phyloP scores from a whole-genome alignment of 2,888 invertebrate species.

The Macrophya alboannulata region DNA sequence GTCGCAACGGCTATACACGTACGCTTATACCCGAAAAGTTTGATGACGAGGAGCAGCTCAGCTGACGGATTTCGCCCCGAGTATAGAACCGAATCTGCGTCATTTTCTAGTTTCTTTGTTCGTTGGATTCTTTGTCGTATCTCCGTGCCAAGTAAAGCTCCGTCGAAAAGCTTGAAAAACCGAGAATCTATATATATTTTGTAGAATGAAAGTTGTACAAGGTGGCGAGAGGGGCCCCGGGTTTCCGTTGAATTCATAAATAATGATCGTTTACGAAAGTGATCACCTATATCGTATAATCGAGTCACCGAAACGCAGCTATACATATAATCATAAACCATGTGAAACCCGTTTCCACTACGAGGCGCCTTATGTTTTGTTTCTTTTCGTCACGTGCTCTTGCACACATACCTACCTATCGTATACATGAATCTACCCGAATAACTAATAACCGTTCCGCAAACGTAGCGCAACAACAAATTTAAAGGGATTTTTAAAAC shows the following conservation, averaged over 20 bases:
- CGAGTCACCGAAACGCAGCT: background rate
- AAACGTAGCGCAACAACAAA: conserved; percentile 68
- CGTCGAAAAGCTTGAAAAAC: background rate
- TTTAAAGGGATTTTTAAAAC: conserved; percentile 69
- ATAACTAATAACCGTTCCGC: conserved; percentile 58
- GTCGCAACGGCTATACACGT: background rate
- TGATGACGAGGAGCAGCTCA: background rate
- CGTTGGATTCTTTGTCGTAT: background rate
- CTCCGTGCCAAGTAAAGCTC: conserved; percentile 1
- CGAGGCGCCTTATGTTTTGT: conserved; percentile 66
- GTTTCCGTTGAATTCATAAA: background rate
- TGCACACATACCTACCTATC: conserved; percentile 5
- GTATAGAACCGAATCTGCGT: conserved; percentile 19
- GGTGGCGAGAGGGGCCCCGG: background rate
- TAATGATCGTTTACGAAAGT: conserved; percentile 12
- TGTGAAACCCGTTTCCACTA: conserved; percentile 69
- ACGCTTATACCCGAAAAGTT: background rate
- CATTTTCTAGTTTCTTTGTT: conserved; percentile 8
- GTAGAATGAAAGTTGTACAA: background rate
- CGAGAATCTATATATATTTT: background rate
- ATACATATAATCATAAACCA: background rate
- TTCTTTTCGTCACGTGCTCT: conserved; percentile 70
- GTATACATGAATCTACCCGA: background rate
- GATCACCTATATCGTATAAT: background rate
- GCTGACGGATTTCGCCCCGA: background rate